Evolutionary conservation across 1,140 invertebrate genomes (phyloP), one percentile per base, ranked within the genome.

Genomic region (Zeugodacus cucurbitae): DNA sequence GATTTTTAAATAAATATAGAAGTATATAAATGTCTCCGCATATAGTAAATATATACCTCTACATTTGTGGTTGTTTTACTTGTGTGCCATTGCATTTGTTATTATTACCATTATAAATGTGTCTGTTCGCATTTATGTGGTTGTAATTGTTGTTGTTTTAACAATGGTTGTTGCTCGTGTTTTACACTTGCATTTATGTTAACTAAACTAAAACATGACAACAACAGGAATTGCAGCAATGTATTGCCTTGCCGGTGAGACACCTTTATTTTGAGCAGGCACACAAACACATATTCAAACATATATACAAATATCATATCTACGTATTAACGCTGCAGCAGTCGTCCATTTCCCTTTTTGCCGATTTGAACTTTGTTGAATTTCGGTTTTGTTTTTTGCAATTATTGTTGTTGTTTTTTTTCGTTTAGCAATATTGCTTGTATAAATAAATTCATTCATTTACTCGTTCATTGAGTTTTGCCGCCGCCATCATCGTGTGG

Each of bases 181-280:
- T 82, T 82, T 82, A 82, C 74, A 82, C 74, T 82, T 82, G 74
- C 74, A 82, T 82, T 54, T 82, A 82, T 82, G 74, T 82, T 82
- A 82, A 82, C 74, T 82, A 82, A 82, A 82, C 74, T 82, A 82
- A 82, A 82, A 82, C 74, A 82, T 82, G 44, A 82, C 74, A 82
- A 48, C 74, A 82, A 82, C 74, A 48, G 44, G 74, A 82, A 82
- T 82, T 82, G 74, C 74, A 82, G 74, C 74, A 82, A 48, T 82
- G 74, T 82, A 48, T 82, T 82, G 41, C n/a, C 3, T 82, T 82
- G 74, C 41, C 74, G 41, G 74, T 41, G 74, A 82, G 74, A 82
- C 34, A 74, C 67, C 67, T 82, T 82, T 82, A 48, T 82, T 82
- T 82, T 82, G 74, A 82, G 41, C 14, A 17, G n/a, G 48, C 4